phyloP scores from a whole-genome alignment of 2,797 vertebrate species.

The Characodon lateralis region DNA sequence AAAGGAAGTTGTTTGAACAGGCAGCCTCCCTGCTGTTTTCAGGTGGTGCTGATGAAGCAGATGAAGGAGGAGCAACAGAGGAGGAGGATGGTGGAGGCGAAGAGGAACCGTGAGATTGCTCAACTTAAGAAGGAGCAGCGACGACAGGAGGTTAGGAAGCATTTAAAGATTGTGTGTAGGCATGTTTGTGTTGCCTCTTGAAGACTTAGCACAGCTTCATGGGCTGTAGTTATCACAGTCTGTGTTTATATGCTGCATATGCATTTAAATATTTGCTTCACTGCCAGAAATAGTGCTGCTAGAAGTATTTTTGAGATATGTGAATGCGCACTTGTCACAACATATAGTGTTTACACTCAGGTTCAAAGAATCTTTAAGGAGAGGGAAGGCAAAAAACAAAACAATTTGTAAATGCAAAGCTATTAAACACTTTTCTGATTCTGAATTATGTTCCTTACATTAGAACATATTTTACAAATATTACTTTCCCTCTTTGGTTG shows the following conservation, averaged over 20 bases:
- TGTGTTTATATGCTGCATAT: slow-evolving; percentile 1
- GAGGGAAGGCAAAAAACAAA: background rate
- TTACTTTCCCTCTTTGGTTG: slow-evolving; percentile 11
- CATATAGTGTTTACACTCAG: background rate
- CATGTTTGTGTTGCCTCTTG: background rate
- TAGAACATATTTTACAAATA: background rate
- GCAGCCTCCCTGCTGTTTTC: background rate
- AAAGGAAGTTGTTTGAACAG: background rate
- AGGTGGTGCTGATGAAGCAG: slow-evolving; percentile 95
- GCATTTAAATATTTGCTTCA: slow-evolving; percentile 1
- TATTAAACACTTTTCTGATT: background rate
- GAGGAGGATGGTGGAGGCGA: slow-evolving; percentile 90
- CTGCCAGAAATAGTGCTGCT: background rate
- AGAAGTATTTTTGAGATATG: background rate
- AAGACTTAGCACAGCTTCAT: background rate
- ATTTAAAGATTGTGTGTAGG: background rate
- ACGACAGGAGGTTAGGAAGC: slow-evolving; percentile 86
- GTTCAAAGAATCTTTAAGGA: background rate
- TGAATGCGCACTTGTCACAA: background rate
- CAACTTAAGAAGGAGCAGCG: slow-evolving; percentile 98
- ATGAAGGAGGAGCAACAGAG: slow-evolving; percentile 98
- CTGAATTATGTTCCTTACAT: slow-evolving; percentile 9
- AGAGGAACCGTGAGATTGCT: slow-evolving; percentile 93
- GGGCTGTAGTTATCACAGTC: background rate
- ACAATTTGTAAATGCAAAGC: background rate